Evolutionary conservation across 1,140 invertebrate species (phyloP).

Genomic region (Pseudomyrmex sp.): DNA sequence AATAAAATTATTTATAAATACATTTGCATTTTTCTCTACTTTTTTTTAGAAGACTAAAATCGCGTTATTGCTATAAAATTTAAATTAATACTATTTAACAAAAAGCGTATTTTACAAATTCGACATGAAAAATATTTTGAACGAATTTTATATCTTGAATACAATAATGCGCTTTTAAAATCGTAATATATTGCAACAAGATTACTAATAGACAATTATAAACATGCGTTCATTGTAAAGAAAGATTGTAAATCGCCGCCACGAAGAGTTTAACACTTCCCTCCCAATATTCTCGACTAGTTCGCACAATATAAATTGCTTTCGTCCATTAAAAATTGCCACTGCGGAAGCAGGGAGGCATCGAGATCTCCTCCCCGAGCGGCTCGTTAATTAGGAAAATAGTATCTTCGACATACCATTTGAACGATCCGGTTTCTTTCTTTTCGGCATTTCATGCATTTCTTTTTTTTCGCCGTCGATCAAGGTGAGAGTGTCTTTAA

Average conservation of each 20-base stretch:
- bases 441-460: slow-evolving; percentile 11
- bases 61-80: slow-evolving; percentile 1
- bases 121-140: slow-evolving; percentile 29
- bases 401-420: slow-evolving; percentile 32
- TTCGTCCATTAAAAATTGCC: slow-evolving; percentile 47
- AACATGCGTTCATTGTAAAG: slow-evolving; percentile 8
- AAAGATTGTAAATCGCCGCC: slow-evolving; percentile 32
- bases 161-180: neutral
- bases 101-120: neutral
- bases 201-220: slow-evolving; percentile 34
- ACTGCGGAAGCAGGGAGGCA: slow-evolving; percentile 11
- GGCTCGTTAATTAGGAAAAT: slow-evolving; percentile 52
- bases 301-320: slow-evolving; percentile 41
- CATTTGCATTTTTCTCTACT: slow-evolving; percentile 6
- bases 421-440: slow-evolving; percentile 29
- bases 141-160: neutral
- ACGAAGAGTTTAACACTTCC: slow-evolving; percentile 53
- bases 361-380: slow-evolving; percentile 1
- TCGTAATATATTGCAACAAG: neutral
- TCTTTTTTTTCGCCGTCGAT: slow-evolving; percentile 29
- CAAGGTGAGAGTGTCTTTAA: neutral
- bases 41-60: neutral
- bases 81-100: slow-evolving; percentile 5
- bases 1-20: slow-evolving; percentile 14
- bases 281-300: slow-evolving; percentile 42